Conservation (phyloP, 2,888 invertebrate species). For the Drosophila tripunctata region DNA sequence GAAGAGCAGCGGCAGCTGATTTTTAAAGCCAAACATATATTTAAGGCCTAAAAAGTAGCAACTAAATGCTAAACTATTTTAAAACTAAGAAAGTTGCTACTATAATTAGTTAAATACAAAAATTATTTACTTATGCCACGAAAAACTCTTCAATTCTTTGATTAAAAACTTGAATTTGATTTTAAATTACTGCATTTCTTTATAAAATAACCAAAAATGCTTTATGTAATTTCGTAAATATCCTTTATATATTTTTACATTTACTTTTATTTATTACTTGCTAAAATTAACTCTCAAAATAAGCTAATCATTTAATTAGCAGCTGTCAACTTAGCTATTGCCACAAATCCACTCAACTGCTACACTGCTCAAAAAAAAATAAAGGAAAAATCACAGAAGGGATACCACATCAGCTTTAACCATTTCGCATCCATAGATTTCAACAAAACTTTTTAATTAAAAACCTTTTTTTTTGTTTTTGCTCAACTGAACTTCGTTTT, state of each 20-base stretch:
- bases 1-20: not conserved
- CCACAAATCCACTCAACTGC: constrained; percentile 28
- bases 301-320: constrained; percentile 40
- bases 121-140: too few relatives aligned
- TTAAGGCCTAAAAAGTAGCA: not conserved
- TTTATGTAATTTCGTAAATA: too few relatives aligned
- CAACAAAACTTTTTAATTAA: constrained; percentile 74
- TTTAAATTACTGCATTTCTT: too few relatives aligned
- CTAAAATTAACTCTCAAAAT: constrained; percentile 27
- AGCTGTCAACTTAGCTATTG: constrained; percentile 34
- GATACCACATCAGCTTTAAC: constrained; percentile 31
- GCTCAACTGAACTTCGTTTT: constrained; percentile 1
- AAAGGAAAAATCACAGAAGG: constrained; percentile 11
- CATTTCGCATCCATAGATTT: constrained; percentile 60
- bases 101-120: too few relatives aligned
- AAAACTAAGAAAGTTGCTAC: too few relatives aligned
- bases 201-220: too few relatives aligned
- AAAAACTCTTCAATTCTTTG: too few relatives aligned
- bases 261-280: constrained; percentile 8
- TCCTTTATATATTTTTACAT: too few relatives aligned
- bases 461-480: constrained; percentile 72
- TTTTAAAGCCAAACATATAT: constrained; percentile 20
- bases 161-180: too few relatives aligned
- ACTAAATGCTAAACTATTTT: not conserved
- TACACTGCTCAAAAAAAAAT: not conserved